These are phyloP conservation scores for Zygogramma bicolorata DNA, from an alignment of 2,888 invertebrate genomes.

Conservation along the genomic window DNA sequence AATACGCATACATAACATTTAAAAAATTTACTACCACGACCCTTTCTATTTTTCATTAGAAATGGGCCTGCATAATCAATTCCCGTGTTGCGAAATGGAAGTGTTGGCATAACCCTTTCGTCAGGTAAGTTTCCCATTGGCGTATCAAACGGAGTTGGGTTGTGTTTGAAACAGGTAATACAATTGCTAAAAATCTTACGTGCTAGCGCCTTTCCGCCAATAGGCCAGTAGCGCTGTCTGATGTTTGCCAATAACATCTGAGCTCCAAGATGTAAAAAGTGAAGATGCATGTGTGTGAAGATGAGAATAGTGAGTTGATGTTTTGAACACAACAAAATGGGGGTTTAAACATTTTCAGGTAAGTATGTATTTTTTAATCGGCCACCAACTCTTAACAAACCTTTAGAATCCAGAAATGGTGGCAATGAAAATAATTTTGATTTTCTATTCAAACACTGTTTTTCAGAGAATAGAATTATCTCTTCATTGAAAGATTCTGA, in stretches of 20 bases:
- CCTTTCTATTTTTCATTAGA: too few relatives aligned
- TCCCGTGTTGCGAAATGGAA: too few relatives aligned
- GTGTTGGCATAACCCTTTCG: conserved; percentile 26
- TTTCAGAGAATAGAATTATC: background rate
- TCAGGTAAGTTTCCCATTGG: conserved; percentile 53
- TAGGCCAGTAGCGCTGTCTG: conserved; percentile 36
- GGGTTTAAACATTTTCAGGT: background rate
- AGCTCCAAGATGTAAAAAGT: conserved; percentile 39
- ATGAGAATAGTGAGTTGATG: conserved; percentile 15
- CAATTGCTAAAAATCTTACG: conserved; percentile 29
- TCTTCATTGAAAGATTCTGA: background rate
- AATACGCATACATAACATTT: too few relatives aligned
- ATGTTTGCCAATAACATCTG: conserved; percentile 30
- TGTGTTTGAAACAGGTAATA: conserved; percentile 36
- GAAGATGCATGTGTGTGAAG: conserved; percentile 39
- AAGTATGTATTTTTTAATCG: conserved; percentile 6
- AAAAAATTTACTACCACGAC: too few relatives aligned
- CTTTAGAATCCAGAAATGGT: conserved; percentile 20
- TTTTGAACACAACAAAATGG: background rate
- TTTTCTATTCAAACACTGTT: background rate
- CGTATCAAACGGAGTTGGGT: conserved; percentile 31
- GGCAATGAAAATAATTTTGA: background rate
- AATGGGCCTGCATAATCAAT: too few relatives aligned
- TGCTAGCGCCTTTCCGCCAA: conserved; percentile 21
- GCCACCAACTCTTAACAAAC: conserved; percentile 23